A percentile compares a stretch with the other conserved stretches of the same genome.
Conservation (phyloP, 2,797 vertebrate genomes). For the Hafferia zeledoni region DNA sequence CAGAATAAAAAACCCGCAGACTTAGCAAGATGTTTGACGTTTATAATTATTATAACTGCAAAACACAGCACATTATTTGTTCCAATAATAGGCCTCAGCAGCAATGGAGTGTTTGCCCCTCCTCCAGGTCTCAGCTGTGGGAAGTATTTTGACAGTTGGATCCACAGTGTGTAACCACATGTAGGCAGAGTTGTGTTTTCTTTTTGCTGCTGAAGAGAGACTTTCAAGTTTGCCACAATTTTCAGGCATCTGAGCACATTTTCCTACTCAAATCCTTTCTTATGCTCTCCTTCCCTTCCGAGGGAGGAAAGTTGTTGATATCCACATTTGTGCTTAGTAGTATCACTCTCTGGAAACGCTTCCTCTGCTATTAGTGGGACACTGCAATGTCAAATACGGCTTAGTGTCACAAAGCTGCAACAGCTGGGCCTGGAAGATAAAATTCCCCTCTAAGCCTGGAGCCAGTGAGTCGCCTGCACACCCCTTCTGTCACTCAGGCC, state of each 20-base stretch:
- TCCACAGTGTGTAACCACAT: not conserved
- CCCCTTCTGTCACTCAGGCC: rapidly evolving
- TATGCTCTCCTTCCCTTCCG: rapidly evolving
- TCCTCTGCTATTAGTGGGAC: not conserved
- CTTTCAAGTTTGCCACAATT: not conserved
- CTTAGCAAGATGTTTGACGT: not conserved
- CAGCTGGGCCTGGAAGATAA: not conserved
- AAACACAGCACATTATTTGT: not conserved
- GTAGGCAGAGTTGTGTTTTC: conserved; percentile 23
- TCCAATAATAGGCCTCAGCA: not conserved
- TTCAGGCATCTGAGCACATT: not conserved
- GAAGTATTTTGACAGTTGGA: conserved; percentile 53
- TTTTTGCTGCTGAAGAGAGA: not conserved
- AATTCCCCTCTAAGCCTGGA: not conserved
- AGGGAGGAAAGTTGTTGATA: not conserved
- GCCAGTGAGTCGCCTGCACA: rapidly evolving
- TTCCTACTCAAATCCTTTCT: not conserved
- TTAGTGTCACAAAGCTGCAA: not conserved
- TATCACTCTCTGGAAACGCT: not conserved
- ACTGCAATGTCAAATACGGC: rapidly evolving
- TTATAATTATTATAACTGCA: not conserved
- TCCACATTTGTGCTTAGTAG: not conserved
- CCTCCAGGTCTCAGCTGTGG: conserved; percentile 17
- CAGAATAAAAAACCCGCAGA: not conserved
- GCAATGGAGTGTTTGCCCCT: not conserved